These are phyloP conservation scores for Eubucco bourcierii DNA, from an alignment of 2,113 vertebrate species.

Conservation along the genomic window DNA sequence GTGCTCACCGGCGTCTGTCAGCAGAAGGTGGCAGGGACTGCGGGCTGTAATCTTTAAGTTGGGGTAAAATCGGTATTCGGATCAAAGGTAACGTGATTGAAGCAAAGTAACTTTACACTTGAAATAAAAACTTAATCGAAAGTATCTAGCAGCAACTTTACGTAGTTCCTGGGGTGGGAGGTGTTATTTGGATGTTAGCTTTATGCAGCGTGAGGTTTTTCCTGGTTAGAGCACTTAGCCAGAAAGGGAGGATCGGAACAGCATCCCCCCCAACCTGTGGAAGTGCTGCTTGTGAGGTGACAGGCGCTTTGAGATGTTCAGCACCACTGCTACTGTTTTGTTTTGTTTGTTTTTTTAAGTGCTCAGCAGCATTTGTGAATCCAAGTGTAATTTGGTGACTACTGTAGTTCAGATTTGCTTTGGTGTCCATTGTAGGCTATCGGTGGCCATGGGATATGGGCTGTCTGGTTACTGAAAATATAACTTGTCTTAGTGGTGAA, in stretches of 20 bases:
- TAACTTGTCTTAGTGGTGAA: not conserved
- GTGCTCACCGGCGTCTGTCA: not conserved
- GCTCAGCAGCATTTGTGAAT: not conserved
- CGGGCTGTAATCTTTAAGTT: not conserved
- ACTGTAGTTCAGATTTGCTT: not conserved
- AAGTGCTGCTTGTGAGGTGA: not conserved
- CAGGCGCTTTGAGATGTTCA: not conserved
- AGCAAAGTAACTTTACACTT: not conserved
- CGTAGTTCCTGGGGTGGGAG: not conserved
- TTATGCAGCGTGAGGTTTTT: not conserved
- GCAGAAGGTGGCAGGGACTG: not conserved
- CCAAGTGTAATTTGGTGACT: not conserved
- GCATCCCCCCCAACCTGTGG: not conserved
- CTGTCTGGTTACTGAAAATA: not conserved
- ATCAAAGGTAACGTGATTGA: not conserved
- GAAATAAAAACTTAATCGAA: not conserved
- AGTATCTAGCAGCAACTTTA: accelerated
- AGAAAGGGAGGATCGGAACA: not conserved
- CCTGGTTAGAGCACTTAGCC: not conserved
- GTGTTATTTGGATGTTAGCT: not conserved
- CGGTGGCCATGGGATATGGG: accelerated
- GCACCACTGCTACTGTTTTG: accelerated
- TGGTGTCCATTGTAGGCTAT: not conserved
- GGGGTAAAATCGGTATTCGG: not conserved
- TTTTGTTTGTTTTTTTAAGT: too few species aligned